Conservation (phyloP, 2,888 invertebrate genomes). For the Phytoseiulus persimilis region DNA sequence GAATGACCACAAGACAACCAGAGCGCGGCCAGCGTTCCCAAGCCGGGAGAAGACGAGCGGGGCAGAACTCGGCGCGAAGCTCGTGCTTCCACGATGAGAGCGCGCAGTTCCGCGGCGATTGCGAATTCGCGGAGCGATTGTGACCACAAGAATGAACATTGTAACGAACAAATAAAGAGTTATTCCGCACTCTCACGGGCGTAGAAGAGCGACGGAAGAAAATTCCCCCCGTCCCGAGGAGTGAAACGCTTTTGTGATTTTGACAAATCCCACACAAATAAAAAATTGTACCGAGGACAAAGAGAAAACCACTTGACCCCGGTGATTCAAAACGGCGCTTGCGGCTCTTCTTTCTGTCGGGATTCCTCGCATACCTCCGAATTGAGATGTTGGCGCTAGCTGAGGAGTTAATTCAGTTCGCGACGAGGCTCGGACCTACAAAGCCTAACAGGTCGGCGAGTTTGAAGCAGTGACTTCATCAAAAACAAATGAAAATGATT, state of each 20-base stretch:
- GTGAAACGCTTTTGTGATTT: not conserved
- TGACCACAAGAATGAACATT: not conserved
- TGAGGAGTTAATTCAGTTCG: not conserved
- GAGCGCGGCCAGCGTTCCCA: not conserved
- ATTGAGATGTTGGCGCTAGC: not conserved
- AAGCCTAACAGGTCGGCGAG: not conserved
- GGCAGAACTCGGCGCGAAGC: not conserved
- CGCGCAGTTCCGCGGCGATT: not conserved
- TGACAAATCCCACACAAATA: not conserved
- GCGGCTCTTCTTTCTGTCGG: not conserved
- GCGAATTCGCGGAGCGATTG: not conserved
- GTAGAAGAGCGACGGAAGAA: not conserved
- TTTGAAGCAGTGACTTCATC: constrained; percentile 5
- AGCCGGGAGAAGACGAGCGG: not conserved
- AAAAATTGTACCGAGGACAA: not conserved
- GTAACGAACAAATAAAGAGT: not conserved
- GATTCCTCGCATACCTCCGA: not conserved
- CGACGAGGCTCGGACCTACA: not conserved
- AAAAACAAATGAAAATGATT: constrained; percentile 5
- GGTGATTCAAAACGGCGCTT: not conserved
- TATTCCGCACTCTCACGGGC: not conserved
- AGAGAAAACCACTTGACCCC: not conserved
- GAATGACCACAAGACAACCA: not conserved
- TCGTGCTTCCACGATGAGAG: not conserved
- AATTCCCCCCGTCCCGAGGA: not conserved